Evolutionary conservation across 2,888 invertebrate genomes (phyloP).

Genomic region (Stenotaenia linearis): DNA sequence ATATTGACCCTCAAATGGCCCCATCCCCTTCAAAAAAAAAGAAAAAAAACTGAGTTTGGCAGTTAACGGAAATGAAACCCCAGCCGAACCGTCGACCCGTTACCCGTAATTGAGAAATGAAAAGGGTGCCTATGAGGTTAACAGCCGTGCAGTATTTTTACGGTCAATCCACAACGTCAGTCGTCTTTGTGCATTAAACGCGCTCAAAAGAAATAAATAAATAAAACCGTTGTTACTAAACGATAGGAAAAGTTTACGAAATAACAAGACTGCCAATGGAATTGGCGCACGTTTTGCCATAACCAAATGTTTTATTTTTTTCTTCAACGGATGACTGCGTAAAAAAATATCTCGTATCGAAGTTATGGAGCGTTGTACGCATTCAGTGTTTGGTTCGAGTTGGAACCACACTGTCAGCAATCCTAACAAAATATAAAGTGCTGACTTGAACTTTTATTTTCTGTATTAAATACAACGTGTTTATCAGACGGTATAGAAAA

Average conservation of each 20-base stretch:
- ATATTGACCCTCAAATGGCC: background rate
- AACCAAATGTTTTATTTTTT: background rate
- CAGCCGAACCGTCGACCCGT: background rate
- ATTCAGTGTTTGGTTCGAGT: background rate
- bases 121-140: background rate
- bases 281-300: background rate
- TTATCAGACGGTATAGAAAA: background rate
- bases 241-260: background rate
- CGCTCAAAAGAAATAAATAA: background rate
- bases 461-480: background rate
- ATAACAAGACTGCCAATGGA: background rate
- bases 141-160: background rate
- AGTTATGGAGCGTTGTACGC: background rate
- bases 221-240: background rate
- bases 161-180: background rate
- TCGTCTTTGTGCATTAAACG: background rate
- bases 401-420: background rate
- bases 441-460: background rate
- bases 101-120: background rate
- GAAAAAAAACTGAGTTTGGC: background rate
- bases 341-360: background rate
- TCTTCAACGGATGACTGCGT: background rate
- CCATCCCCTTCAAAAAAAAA: background rate
- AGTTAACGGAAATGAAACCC: slow-evolving; percentile 11
- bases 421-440: background rate